phyloP scores from a whole-genome alignment of 2,888 invertebrate species.

The Thecophora atra region DNA sequence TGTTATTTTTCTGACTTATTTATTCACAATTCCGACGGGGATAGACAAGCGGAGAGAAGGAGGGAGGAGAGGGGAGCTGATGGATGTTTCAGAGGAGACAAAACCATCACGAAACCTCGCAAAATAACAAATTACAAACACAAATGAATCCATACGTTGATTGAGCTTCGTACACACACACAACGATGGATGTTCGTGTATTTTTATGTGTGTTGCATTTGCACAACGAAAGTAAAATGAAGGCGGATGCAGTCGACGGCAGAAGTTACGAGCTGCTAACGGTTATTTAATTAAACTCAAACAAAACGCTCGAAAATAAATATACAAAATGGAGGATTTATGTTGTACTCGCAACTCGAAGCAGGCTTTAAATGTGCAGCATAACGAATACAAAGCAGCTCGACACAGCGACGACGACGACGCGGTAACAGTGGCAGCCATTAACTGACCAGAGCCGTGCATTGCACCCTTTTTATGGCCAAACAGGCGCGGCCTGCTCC shows the following conservation, averaged over 20 bases:
- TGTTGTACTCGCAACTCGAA: conserved; percentile 13
- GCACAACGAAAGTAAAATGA: no score
- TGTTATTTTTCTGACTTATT: background rate
- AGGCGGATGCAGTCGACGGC: no score
- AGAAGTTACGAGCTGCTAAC: background rate
- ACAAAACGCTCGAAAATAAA: conserved; percentile 1
- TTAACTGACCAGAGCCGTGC: conserved; percentile 7
- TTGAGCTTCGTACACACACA: no score
- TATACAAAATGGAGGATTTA: conserved; percentile 12
- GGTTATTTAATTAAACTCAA: background rate
- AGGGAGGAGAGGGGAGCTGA: no score
- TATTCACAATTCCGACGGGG: conserved; percentile 30
- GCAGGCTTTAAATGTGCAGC: conserved; percentile 11
- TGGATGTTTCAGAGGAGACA: no score
- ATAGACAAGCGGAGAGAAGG: background rate
- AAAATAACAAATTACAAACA: no score
- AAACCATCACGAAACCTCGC: no score
- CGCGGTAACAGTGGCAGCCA: conserved; percentile 23
- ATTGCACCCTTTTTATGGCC: conserved; percentile 19
- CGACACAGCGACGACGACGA: background rate
- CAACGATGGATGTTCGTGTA: no score
- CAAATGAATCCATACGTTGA: no score
- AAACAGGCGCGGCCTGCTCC: conserved; percentile 29
- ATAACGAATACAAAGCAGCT: background rate
- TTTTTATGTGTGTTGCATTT: no score